A percentile compares a stretch with the other conserved stretches of the same genome.
These are phyloP conservation scores for Chloroclysta siterata DNA, from an alignment of 2,888 invertebrate genomes.

Conservation along the genomic window DNA sequence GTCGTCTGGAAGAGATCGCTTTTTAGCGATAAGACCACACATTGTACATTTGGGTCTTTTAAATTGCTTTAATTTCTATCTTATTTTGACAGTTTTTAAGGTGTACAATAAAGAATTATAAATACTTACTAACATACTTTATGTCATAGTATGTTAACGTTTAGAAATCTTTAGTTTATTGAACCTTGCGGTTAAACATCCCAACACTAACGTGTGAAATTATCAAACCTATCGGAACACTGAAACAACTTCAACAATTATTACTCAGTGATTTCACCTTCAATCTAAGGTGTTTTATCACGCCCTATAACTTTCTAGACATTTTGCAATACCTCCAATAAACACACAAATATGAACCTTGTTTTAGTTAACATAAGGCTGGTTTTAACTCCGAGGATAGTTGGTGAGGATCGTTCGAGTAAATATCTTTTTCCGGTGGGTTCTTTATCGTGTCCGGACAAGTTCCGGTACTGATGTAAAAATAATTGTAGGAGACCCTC, in stretches of 20 bases:
- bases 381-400: conserved; percentile 5
- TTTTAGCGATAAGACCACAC: too few species aligned
- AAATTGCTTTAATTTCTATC: too few species aligned
- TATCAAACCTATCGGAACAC: conserved; percentile 46
- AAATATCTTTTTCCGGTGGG: conserved; percentile 65
- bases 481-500: conserved; percentile 64
- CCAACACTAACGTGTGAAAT: conserved; percentile 21
- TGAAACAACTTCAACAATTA: conserved; percentile 70
- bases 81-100: too few species aligned
- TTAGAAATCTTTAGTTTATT: too few species aligned
- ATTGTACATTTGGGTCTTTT: too few species aligned
- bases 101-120: too few species aligned
- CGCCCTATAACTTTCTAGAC: conserved; percentile 54
- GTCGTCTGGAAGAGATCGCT: too few species aligned
- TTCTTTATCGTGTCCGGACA: conserved; percentile 66
- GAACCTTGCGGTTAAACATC: too few species aligned
- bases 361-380: conserved; percentile 35
- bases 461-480: conserved; percentile 68
- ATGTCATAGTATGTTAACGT: too few species aligned
- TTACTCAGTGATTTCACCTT: conserved; percentile 70
- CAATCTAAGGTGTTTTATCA: conserved; percentile 68
- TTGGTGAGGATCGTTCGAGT: conserved; percentile 47
- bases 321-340: conserved; percentile 16
- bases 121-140: too few species aligned
- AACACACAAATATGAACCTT: conserved; percentile 16